Evolutionary conservation across 2,888 invertebrate species (phyloP).

Genomic region (Dolichomitus sp.): DNA sequence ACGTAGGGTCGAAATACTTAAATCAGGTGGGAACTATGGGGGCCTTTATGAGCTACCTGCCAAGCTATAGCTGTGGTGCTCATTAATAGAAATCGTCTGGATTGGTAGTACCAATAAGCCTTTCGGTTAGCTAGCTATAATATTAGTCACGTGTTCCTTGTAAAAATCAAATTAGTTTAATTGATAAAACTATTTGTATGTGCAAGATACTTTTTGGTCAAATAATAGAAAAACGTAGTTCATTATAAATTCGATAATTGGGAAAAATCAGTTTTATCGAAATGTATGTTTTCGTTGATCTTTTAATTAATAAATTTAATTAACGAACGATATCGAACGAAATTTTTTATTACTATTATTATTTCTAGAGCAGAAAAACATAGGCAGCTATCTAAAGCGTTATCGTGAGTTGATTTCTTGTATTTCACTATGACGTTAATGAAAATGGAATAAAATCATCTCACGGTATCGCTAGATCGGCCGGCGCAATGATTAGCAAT

Average conservation of each 20-base stretch:
- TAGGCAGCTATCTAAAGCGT: background rate
- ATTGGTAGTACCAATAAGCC: background rate
- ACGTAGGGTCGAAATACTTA: slow-evolving; percentile 37
- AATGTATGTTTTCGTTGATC: background rate
- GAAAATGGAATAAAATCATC: background rate
- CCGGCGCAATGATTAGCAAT: background rate
- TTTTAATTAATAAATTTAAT: background rate
- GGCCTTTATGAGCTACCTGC: background rate
- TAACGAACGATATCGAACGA: background rate
- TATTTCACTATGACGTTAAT: background rate
- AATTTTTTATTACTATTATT: background rate
- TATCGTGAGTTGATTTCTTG: background rate
- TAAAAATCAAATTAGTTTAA: no score
- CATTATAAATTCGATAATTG: background rate
- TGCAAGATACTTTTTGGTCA: background rate
- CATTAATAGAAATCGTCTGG: slow-evolving; percentile 7
- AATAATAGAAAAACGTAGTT: background rate
- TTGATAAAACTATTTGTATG: no score
- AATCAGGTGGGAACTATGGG: slow-evolving; percentile 17
- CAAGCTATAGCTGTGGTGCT: background rate
- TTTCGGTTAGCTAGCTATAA: background rate
- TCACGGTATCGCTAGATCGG: background rate
- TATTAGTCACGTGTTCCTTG: background rate
- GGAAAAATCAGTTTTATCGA: background rate
- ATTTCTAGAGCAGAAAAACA: background rate